Conservation (phyloP, 2,888 invertebrate genomes). For the Leptinotarsa peninsularis region DNA sequence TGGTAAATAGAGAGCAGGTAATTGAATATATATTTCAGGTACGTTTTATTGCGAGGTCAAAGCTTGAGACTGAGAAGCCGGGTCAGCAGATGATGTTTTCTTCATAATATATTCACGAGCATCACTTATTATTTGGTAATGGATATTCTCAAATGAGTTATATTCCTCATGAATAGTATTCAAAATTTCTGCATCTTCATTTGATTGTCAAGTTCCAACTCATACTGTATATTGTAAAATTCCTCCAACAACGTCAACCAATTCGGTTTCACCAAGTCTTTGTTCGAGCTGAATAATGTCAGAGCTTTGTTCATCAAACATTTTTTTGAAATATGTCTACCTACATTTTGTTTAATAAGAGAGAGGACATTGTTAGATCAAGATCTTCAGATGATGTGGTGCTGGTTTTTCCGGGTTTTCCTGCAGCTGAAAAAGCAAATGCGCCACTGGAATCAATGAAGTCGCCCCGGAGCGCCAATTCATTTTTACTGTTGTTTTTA, state of each 20-base stretch:
- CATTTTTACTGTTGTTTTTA: too few relatives aligned
- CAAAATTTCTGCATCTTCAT: neutral
- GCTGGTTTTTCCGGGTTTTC: too few relatives aligned
- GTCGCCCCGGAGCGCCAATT: too few relatives aligned
- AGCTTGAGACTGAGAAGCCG: slow-evolving; percentile 1
- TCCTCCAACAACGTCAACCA: slow-evolving; percentile 2
- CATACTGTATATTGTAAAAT: slow-evolving; percentile 8
- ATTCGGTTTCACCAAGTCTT: neutral
- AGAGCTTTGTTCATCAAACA: slow-evolving; percentile 2
- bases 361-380: too few relatives aligned
- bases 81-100: neutral
- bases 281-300: slow-evolving; percentile 5
- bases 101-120: slow-evolving; percentile 4
- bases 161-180: neutral
- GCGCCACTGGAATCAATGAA: too few relatives aligned
- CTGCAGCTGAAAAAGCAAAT: too few relatives aligned
- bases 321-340: neutral
- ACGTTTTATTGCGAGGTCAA: neutral
- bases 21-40: neutral
- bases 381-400: too few relatives aligned
- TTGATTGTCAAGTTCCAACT: neutral
- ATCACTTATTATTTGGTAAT: slow-evolving; percentile 10
- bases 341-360: too few relatives aligned
- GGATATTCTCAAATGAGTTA: neutral
- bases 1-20: neutral